A percentile compares a stretch with the other conserved stretches of the same genome.
These are phyloP conservation scores for Tenthredo distinguenda DNA, from an alignment of 2,888 invertebrate genomes.

Conservation along the genomic window DNA sequence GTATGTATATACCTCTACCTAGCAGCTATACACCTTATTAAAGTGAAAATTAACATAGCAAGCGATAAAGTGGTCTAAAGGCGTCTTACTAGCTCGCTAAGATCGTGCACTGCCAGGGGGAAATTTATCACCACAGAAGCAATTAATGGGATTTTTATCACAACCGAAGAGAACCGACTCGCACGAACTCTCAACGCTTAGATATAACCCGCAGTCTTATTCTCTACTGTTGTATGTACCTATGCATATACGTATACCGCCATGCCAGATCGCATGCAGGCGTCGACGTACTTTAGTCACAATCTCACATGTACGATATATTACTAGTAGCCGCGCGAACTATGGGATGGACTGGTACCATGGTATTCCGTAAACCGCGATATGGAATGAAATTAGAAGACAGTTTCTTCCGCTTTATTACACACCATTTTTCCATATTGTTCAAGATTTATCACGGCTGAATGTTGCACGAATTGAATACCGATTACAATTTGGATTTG, in stretches of 20 bases:
- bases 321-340: background rate
- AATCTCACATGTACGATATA: slow-evolving; percentile 1
- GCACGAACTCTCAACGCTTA: slow-evolving; percentile 13
- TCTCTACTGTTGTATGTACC: background rate
- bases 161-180: background rate
- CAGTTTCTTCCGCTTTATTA: too few species aligned
- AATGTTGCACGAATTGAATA: too few species aligned
- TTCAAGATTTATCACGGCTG: too few species aligned
- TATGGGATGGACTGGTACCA: background rate
- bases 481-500: too few species aligned
- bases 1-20: background rate
- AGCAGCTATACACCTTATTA: slow-evolving; percentile 67
- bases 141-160: slow-evolving; percentile 75
- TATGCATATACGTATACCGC: background rate
- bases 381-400: too few species aligned
- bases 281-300: background rate
- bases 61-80: slow-evolving; percentile 61
- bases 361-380: too few species aligned
- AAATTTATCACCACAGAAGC: slow-evolving; percentile 77
- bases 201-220: background rate
- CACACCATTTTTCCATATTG: too few species aligned
- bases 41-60: slow-evolving; percentile 76
- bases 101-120: slow-evolving; percentile 68
- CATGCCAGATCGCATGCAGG: background rate
- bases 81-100: slow-evolving; percentile 54